Evolutionary conservation across 2,888 invertebrate genomes (phyloP).

Genomic region (Cataglyphis livida): DNA sequence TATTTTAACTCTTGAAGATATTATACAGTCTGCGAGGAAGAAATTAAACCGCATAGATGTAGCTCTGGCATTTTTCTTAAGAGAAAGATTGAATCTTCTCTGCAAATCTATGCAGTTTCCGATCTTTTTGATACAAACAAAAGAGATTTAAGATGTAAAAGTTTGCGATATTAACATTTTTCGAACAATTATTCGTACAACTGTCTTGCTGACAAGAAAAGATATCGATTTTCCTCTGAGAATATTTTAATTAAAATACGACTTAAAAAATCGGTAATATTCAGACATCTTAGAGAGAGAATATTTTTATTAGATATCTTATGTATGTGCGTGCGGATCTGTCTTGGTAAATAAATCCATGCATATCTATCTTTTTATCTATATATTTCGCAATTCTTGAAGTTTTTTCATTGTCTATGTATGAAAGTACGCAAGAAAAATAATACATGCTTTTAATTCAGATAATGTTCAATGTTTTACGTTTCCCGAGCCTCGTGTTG

Average conservation of each 20-base stretch:
- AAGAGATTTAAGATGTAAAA: not conserved
- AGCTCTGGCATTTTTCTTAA: not conserved
- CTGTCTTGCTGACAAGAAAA: not conserved
- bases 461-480: not conserved
- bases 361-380: too few species aligned
- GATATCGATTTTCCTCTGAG: not conserved
- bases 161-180: not conserved
- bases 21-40: constrained; percentile 10
- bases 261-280: not conserved
- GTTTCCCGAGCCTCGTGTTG: constrained; percentile 24
- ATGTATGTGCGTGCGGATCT: not conserved
- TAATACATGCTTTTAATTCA: constrained; percentile 11
- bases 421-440: not conserved
- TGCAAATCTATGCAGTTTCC: not conserved
- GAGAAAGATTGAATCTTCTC: constrained; percentile 6
- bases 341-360: not conserved
- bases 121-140: not conserved
- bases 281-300: not conserved
- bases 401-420: not conserved
- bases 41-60: constrained; percentile 31
- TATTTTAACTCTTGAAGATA: constrained; percentile 29
- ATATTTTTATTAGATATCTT: not conserved
- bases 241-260: not conserved
- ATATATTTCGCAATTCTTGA: not conserved
- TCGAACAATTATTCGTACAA: not conserved